phyloP scores from a whole-genome alignment of 1,140 invertebrate genomes.

The Metaphire vulgaris region DNA sequence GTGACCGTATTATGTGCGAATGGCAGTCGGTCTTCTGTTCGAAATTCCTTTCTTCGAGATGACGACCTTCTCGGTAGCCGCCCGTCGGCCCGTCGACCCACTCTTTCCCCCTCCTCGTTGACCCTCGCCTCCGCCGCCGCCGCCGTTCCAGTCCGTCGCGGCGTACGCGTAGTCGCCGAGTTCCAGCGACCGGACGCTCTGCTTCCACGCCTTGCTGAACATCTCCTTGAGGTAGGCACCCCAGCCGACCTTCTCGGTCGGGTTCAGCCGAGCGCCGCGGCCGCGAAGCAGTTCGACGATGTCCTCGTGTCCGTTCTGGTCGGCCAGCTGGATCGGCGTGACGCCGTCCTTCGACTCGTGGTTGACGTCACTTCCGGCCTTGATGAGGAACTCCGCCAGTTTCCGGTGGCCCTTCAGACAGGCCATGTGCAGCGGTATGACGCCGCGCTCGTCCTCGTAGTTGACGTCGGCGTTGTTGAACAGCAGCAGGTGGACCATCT shows the following conservation, averaged over 20 bases:
- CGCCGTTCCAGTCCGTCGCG: neutral
- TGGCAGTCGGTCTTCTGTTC: too few relatives aligned
- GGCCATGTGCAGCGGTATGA: conserved; percentile 30
- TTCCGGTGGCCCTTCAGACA: conserved; percentile 29
- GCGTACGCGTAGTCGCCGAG: too few relatives aligned
- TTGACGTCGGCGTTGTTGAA: conserved; percentile 29
- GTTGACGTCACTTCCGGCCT: conserved; percentile 23
- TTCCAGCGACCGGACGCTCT: conserved; percentile 8
- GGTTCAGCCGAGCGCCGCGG: conserved; percentile 2
- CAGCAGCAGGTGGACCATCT: conserved; percentile 29
- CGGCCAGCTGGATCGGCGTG: conserved; percentile 25
- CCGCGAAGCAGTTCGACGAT: conserved; percentile 22
- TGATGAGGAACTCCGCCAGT: conserved; percentile 27
- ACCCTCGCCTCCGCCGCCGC: neutral
- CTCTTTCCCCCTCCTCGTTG: neutral
- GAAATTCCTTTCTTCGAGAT: neutral
- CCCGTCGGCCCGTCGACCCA: neutral
- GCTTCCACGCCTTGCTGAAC: conserved; percentile 17
- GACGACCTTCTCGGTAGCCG: neutral
- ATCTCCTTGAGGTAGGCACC: conserved; percentile 27
- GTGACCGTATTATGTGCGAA: too few relatives aligned
- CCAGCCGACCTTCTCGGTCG: conserved; percentile 19
- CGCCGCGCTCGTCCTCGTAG: conserved; percentile 22
- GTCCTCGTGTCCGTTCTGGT: conserved; percentile 30
- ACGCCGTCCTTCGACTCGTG: conserved; percentile 22